Conservation (phyloP, 2,888 invertebrate genomes). For the Scaptomyza flava region DNA sequence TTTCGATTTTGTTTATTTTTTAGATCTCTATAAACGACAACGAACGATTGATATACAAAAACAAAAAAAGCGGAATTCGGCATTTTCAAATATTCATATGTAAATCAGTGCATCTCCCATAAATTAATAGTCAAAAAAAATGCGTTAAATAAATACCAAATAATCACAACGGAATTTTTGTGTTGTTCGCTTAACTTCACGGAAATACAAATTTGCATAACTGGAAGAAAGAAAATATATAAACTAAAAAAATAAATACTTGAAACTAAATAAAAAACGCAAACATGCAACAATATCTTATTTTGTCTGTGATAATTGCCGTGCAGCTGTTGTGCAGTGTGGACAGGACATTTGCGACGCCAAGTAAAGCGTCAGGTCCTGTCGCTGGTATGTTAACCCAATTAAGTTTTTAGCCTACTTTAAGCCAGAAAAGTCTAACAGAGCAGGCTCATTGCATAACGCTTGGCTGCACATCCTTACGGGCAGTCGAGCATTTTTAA, state of each 20-base stretch:
- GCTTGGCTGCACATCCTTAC: conserved; percentile 38
- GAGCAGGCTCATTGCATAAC: conserved; percentile 26
- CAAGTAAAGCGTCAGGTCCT: conserved; percentile 74
- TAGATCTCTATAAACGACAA: conserved; percentile 35
- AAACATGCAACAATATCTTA: conserved; percentile 80
- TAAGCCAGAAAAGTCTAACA: not conserved
- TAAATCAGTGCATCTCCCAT: conserved; percentile 47
- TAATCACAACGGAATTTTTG: conserved; percentile 40
- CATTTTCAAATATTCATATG: conserved; percentile 53
- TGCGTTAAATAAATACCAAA: conserved; percentile 48
- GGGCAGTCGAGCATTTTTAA: conserved; percentile 13
- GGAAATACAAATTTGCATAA: conserved; percentile 55
- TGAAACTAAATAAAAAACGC: conserved; percentile 19
- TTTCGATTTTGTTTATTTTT: conserved; percentile 76
- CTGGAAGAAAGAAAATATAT: conserved; percentile 42
- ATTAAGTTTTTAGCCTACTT: conserved; percentile 3
- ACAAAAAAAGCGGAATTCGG: conserved; percentile 32
- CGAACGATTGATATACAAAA: conserved; percentile 23
- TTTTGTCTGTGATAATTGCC: conserved; percentile 83
- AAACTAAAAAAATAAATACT: conserved; percentile 24
- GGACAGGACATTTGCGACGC: conserved; percentile 79
- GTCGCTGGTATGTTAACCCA: conserved; percentile 76
- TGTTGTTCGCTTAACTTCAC: conserved; percentile 44
- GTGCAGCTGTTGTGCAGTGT: conserved; percentile 81
- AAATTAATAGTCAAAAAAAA: conserved; percentile 47